Evolutionary conservation across 2,113 vertebrate genomes (phyloP), one percentile per base, ranked within the genome.

Genomic region (Crotalus helleri): DNA sequence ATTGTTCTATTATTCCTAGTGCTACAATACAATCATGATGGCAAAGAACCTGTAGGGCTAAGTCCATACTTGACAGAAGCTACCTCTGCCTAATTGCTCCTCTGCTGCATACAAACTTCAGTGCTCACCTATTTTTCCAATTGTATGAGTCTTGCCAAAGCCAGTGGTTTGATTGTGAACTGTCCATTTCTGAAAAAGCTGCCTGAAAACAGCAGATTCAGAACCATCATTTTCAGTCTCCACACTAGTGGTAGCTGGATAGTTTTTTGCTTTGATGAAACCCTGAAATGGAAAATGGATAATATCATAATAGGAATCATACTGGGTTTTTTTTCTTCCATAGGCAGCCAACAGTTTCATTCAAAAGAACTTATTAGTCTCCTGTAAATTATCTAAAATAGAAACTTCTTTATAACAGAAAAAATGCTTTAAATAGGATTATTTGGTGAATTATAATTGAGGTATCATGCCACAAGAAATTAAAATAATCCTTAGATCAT

Each of bases 151-250:
- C 89, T 97, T 98, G 91, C 98, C 98, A 39, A 98, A 26, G 11
- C 98, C 98, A 0, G 88, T 93, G 29, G 61, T 98, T 93, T 97
- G 97, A 46, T 9, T 95, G 58, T 97, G 98, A 17, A 98, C 39
- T 0, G 97, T 98, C 98, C 98, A 99, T 94, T 98, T 98, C 94
- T 98, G 98, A 96, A 99, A 99, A 57, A 99, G 98, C 93, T 99
- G 98, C 94, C 98, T 98, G 85, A 99, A 99, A 44, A 98, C 0
- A 0, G 98, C 86, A 0, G 98, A 99, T 93, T 99, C 98, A 0
- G 98, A 97, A 2, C 98, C 98, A 0, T 99, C 98, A 0, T 98
- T 99, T 94, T 98, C 97, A 0, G 95, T 96, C 95, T 98, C 98
- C 88, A 99, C 97, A 0, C 97, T 97, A 0, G 98, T 98, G 94